Percentiles rank a stretch among this genome's conserved stretches.
Conservation (phyloP, 2,113 vertebrate genomes). For the Pagrus major region DNA sequence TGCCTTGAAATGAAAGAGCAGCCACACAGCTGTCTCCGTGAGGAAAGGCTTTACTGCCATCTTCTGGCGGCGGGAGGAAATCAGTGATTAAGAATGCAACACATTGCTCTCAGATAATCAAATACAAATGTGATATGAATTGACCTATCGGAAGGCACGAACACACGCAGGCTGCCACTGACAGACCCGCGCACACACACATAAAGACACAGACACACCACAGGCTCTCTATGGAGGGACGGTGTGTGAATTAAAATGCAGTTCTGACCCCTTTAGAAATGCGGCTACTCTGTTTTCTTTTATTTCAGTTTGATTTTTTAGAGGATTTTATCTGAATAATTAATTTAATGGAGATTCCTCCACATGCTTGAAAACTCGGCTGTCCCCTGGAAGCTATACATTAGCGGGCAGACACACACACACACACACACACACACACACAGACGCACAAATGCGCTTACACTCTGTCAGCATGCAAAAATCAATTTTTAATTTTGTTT, state of each 20-base stretch:
- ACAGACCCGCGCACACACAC: background rate
- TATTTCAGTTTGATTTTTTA: background rate
- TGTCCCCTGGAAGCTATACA: constrained; percentile 35
- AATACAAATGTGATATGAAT: constrained; percentile 60
- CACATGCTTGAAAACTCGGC: constrained; percentile 20
- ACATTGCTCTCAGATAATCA: constrained; percentile 48
- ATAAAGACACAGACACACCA: background rate
- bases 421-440: background rate
- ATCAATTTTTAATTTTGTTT: constrained; percentile 79
- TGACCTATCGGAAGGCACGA: constrained; percentile 51
- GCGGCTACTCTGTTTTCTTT: background rate
- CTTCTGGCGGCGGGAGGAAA: constrained; percentile 60
- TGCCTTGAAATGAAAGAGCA: background rate
- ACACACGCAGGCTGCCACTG: constrained; percentile 4
- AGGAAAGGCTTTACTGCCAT: constrained; percentile 79
- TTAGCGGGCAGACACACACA: constrained; percentile 25
- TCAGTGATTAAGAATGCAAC: constrained; percentile 42
- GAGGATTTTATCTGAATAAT: background rate
- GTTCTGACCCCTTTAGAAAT: background rate
- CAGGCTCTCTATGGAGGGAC: background rate
- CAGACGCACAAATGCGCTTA: constrained; percentile 6
- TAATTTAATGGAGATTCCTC: constrained; percentile 20
- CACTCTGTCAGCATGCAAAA: constrained; percentile 68
- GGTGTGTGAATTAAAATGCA: background rate
- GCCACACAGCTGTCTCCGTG: background rate